Evolutionary conservation across 1,140 invertebrate species (phyloP).

Genomic region (Drosophila varians): DNA sequence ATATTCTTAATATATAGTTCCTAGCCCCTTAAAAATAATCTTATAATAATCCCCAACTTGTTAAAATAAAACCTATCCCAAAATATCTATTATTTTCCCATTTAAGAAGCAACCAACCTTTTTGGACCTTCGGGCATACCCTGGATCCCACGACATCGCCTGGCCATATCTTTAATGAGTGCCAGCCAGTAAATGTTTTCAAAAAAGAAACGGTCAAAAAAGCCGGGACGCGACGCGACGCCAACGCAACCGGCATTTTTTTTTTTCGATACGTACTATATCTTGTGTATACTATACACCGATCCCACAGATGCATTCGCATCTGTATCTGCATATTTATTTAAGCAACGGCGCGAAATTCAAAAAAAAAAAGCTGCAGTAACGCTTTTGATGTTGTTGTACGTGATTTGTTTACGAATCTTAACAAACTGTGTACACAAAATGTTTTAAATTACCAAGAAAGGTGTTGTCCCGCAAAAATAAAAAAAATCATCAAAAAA

Average conservation of each 20-base stretch:
- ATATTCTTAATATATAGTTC: too few relatives aligned
- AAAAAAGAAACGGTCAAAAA: slow-evolving; percentile 51
- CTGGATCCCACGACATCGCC: not conserved
- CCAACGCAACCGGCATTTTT: slow-evolving; percentile 47
- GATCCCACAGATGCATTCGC: not conserved
- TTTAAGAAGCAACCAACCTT: too few relatives aligned
- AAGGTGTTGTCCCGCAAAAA: slow-evolving; percentile 44
- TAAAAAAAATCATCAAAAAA: not conserved
- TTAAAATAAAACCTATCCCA: too few relatives aligned
- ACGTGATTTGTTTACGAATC: slow-evolving; percentile 80
- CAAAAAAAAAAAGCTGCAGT: slow-evolving; percentile 35
- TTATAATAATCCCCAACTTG: too few relatives aligned
- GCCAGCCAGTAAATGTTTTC: slow-evolving; percentile 18
- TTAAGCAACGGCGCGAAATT: slow-evolving; percentile 32
- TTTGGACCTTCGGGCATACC: not conserved
- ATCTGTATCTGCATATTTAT: slow-evolving; percentile 9
- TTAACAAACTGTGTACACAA: slow-evolving; percentile 74
- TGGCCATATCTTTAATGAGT: slow-evolving; percentile 52
- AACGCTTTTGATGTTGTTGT: slow-evolving; percentile 38
- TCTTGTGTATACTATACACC: not conserved
- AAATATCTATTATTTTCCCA: too few relatives aligned
- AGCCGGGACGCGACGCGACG: slow-evolving; percentile 30
- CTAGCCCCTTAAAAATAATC: too few relatives aligned
- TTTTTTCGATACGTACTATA: slow-evolving; percentile 19
- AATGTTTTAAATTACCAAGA: slow-evolving; percentile 72